These are phyloP conservation scores for crab-eating macaque (Macaca fascicularis) DNA, from an alignment of 2,113 vertebrate genomes.

Conservation along the genomic window DNA sequence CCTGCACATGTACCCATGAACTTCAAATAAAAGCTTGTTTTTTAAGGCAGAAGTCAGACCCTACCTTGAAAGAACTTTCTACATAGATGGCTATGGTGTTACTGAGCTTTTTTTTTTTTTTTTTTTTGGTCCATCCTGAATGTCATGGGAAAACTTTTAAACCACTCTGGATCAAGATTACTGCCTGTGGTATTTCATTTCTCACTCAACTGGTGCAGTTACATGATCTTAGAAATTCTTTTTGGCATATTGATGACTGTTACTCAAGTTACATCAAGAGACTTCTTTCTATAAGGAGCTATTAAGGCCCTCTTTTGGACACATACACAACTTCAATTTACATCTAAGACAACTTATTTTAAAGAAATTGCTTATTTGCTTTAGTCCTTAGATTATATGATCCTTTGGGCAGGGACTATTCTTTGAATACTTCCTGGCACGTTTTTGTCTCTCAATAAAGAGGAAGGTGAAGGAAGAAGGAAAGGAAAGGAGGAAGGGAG, in stretches of 20 bases:
- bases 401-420: not conserved
- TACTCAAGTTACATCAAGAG: not conserved
- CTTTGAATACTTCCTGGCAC: not conserved
- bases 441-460: not conserved
- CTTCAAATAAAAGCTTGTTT: too few species aligned
- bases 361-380: not conserved
- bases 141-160: not conserved
- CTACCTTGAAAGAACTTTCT: conserved; percentile 17
- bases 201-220: not conserved
- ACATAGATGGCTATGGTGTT: not conserved
- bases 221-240: not conserved
- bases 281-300: not conserved
- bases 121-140: not conserved
- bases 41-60: not conserved
- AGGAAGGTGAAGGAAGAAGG: not conserved
- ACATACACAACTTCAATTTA: not conserved
- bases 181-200: not conserved
- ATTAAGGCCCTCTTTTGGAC: not conserved
- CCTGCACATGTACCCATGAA: too few species aligned
- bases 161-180: not conserved
- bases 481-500: not conserved
- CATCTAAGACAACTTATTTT: not conserved
- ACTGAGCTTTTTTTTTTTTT: not conserved
- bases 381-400: not conserved
- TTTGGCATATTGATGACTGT: not conserved